These are phyloP conservation scores for Hipposideros larvatus DNA, from an alignment of 2,797 vertebrate genomes.

Conservation along the genomic window DNA sequence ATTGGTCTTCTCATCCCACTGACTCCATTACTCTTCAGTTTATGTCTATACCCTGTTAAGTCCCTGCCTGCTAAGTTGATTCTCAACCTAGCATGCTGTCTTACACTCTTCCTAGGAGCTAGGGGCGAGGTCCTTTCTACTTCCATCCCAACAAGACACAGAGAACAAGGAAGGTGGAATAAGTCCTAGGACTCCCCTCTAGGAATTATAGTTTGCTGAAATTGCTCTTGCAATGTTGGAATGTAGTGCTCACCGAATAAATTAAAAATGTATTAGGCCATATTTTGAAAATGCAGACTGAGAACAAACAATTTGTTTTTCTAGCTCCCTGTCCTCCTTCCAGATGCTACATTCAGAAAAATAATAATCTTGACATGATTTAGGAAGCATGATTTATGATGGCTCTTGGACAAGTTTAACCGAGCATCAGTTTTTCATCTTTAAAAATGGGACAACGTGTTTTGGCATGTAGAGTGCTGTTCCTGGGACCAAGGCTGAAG, in stretches of 20 bases:
- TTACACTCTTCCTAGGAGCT: background rate
- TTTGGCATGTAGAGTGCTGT: background rate
- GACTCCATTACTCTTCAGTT: background rate
- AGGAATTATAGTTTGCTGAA: constrained; percentile 18
- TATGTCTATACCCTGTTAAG: background rate
- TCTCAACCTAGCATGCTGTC: background rate
- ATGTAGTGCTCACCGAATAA: background rate
- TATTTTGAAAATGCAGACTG: constrained; percentile 36
- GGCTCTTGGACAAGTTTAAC: background rate
- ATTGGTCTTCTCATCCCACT: background rate
- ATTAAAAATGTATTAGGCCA: background rate
- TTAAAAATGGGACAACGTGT: background rate
- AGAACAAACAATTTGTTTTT: background rate
- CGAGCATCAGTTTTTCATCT: background rate
- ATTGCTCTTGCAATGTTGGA: constrained; percentile 20
- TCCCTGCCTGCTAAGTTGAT: background rate
- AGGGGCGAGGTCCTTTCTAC: background rate
- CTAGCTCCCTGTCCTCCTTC: background rate
- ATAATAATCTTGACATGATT: background rate
- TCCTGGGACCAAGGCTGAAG: background rate
- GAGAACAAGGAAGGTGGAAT: background rate
- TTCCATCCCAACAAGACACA: background rate
- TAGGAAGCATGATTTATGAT: background rate
- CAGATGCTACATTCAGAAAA: background rate
- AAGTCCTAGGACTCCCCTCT: background rate